A percentile compares a stretch with the other conserved stretches of the same genome.
Conservation (phyloP, 2,888 invertebrate species). For the Dascillus cervinus region DNA sequence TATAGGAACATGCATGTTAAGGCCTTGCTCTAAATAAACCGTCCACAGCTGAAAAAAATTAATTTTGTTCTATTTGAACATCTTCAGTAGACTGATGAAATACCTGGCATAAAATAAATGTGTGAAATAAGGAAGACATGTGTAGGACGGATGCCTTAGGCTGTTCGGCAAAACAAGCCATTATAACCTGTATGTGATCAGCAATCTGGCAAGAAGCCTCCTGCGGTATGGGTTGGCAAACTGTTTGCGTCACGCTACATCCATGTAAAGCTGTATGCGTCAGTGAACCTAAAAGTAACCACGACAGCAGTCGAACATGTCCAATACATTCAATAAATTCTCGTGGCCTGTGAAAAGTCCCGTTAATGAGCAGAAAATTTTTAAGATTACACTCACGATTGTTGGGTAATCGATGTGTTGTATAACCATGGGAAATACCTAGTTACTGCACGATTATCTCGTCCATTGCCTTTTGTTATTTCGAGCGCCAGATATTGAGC, state of each 20-base stretch:
- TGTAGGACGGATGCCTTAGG: constrained; percentile 86
- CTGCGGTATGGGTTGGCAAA: constrained; percentile 82
- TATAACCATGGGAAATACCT: constrained; percentile 88
- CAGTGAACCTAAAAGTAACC: constrained; percentile 93
- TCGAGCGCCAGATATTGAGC: constrained; percentile 92
- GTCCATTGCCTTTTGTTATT: constrained; percentile 77
- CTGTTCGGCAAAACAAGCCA: constrained; percentile 95
- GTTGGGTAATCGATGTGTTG: constrained; percentile 69
- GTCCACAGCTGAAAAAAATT: constrained; percentile 73
- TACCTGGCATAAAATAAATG: constrained; percentile 95
- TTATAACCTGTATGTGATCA: constrained; percentile 93
- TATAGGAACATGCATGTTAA: constrained; percentile 57
- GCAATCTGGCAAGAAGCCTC: constrained; percentile 95
- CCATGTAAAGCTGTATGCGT: constrained; percentile 72
- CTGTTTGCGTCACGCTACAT: constrained; percentile 38
- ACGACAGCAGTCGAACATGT: constrained; percentile 89
- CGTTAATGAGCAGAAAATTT: constrained; percentile 9
- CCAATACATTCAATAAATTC: constrained; percentile 94
- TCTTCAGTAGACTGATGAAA: not conserved
- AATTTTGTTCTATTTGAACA: constrained; percentile 1
- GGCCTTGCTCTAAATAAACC: constrained; percentile 88
- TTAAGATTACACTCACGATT: constrained; percentile 53
- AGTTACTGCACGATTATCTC: constrained; percentile 74
- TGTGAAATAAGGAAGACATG: constrained; percentile 94
- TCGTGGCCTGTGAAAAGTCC: constrained; percentile 57